Evolutionary conservation across 1,140 invertebrate genomes (phyloP), one percentile per base, ranked within the genome.

Genomic region (Anastatus disparis): DNA sequence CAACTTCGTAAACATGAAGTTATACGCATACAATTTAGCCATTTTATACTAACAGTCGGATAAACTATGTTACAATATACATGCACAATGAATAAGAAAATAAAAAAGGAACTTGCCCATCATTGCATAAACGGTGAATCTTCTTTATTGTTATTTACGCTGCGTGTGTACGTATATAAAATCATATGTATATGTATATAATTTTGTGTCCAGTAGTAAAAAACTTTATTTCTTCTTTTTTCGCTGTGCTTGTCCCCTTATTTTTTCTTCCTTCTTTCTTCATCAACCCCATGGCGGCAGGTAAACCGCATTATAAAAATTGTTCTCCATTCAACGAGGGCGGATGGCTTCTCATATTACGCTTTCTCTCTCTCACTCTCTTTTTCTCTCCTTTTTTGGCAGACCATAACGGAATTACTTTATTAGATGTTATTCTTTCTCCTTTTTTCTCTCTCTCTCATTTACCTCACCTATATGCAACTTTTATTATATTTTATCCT

Each of bases 281-380:
- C 44, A 38, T 46, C 50, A 24, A 52, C 61, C 71, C 71, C 66
- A 15, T 35, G 10, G 31, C 31, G n/a, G n/a, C 31, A 35, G 31
- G 31, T 35, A 35, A 78, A 77, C 76, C 73, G 66, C 70, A 65
- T 27, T n/a, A 61, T 53, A 69, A 59, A 69, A 68, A 68, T 66
- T 35, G 52, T n/a, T n/a, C 35, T 29, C 48, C 27, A 62, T 62
- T 53, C 56, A 74, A 76, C 75, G 76, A 76, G 77, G 75, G 77
- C 77, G 77, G 77, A 81, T 78, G 74, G 82, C 82, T 84, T 84
- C 84, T 85, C 83, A 81, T 83, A 78, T 85, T 84, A 85, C 84
- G 79, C 79, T 78, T 35, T 6, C 31, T 4, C 10, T 35, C 31
- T 35, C 31, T 10, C 10, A 35, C 31, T 35, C 10, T 35, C 10